phyloP scores from a whole-genome alignment of 2,797 vertebrate species.

The Lacerta agilis region DNA sequence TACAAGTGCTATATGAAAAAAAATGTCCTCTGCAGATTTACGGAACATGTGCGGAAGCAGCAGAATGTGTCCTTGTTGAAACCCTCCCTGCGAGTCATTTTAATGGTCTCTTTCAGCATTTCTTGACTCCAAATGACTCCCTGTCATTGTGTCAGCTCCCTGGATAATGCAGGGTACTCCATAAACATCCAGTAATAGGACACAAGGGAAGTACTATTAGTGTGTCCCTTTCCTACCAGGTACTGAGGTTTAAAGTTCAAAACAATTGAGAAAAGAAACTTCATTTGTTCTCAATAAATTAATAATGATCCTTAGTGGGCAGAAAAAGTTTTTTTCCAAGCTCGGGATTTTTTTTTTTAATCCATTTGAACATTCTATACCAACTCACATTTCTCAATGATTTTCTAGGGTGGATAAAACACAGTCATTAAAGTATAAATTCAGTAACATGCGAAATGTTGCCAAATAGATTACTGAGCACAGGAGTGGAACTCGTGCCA shows the following conservation, averaged over 20 bases:
- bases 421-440: conserved; percentile 55
- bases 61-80: conserved; percentile 72
- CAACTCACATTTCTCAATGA: conserved; percentile 52
- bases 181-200: conserved; percentile 86
- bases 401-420: conserved; percentile 45
- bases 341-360: conserved; percentile 44
- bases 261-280: conserved; percentile 81
- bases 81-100: conserved; percentile 77
- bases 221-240: conserved; percentile 78
- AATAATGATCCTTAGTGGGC: conserved; percentile 74
- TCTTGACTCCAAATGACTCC: conserved; percentile 83
- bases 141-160: conserved; percentile 85
- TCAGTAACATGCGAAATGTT: conserved; percentile 60
- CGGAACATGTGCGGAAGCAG: conserved; percentile 63
- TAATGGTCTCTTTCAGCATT: conserved; percentile 82
- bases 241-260: conserved; percentile 83
- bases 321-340: conserved; percentile 64
- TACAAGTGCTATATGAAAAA: conserved; percentile 54
- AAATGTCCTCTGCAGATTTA: conserved; percentile 59
- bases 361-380: conserved; percentile 32
- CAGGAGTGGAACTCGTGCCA: conserved; percentile 23
- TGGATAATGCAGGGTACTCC: conserved; percentile 77
- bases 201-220: conserved; percentile 83
- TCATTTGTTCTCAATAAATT: conserved; percentile 83
- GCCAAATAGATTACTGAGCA: conserved; percentile 48